Percentiles rank a stretch among this genome's conserved stretches.
phyloP scores from a whole-genome alignment of 2,888 invertebrate species.

The Synanthedon tipuliformis region DNA sequence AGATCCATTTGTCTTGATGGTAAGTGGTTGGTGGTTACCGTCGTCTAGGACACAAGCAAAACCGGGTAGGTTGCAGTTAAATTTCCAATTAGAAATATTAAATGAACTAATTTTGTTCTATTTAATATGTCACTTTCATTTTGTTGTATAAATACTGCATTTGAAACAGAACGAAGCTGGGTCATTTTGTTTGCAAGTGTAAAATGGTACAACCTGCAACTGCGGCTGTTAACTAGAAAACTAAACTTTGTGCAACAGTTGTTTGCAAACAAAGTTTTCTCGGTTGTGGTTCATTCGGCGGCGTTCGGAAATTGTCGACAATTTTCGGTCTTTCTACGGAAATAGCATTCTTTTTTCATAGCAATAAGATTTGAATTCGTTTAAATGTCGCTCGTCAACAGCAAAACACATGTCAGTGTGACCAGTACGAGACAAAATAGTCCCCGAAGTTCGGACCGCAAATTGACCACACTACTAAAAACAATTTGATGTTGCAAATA shows the following conservation, averaged over 20 bases:
- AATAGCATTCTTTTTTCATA: background rate
- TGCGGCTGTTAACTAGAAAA: background rate
- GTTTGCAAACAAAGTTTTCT: background rate
- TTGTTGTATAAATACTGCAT: no score
- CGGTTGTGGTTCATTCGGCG: background rate
- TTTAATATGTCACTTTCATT: no score
- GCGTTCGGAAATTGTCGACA: background rate
- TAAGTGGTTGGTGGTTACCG: no score
- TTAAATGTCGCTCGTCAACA: background rate
- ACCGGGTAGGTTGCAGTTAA: no score
- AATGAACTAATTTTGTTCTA: no score
- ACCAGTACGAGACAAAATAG: conserved; percentile 15
- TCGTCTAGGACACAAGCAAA: no score
- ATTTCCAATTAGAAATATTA: no score
- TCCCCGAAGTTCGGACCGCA: conserved; percentile 27
- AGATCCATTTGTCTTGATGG: no score
- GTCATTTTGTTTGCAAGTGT: no score
- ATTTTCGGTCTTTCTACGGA: background rate
- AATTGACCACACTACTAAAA: conserved; percentile 38
- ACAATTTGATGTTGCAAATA: conserved; percentile 27
- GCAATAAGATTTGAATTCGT: background rate
- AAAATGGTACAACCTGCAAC: no score
- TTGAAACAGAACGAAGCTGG: no score
- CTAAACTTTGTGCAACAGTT: background rate
- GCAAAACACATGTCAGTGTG: background rate